These are phyloP conservation scores for Cydia splendana DNA, from an alignment of 1,140 invertebrate species.

Conservation along the genomic window DNA sequence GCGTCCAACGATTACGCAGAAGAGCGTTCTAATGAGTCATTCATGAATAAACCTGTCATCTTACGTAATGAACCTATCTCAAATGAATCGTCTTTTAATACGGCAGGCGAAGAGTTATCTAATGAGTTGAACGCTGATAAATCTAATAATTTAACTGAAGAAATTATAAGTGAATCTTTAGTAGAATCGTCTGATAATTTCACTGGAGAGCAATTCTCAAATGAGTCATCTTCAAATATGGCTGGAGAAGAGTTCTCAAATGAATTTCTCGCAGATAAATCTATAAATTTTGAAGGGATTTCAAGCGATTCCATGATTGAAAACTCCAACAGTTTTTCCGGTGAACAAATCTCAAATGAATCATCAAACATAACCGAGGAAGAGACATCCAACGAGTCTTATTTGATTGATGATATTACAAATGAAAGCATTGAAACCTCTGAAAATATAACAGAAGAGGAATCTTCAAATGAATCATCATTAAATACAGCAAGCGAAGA, in stretches of 20 bases:
- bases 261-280: neutral
- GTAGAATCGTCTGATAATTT: neutral
- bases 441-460: neutral
- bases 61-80: neutral
- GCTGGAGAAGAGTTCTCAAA: neutral
- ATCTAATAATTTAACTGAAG: neutral
- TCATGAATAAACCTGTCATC: neutral
- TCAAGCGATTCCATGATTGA: neutral
- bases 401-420: neutral
- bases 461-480: neutral
- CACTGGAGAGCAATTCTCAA: neutral
- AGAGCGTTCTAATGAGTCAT: slow-evolving; percentile 3
- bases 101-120: neutral
- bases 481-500: neutral
- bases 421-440: neutral
- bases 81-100: neutral
- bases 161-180: neutral
- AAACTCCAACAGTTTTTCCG: neutral
- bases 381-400: neutral
- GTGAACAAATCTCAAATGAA: neutral
- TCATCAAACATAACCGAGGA: neutral
- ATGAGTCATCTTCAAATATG: neutral
- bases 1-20: neutral
- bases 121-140: neutral
- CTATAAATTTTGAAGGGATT: neutral